phyloP scores from a whole-genome alignment of 2,113 vertebrate genomes.

The Lycaon pictus region DNA sequence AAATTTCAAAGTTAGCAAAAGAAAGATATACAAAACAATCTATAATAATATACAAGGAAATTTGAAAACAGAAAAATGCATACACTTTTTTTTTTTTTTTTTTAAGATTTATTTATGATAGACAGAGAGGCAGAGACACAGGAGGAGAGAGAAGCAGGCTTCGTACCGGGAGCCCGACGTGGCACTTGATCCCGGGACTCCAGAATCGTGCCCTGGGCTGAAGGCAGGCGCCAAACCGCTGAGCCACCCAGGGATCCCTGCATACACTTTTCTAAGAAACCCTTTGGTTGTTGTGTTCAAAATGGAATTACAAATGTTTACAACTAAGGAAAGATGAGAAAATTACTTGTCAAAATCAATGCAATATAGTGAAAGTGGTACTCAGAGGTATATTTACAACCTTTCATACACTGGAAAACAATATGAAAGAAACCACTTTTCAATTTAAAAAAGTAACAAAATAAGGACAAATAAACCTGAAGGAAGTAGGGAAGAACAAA shows the following conservation, averaged over 20 bases:
- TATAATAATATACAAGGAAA: not conserved
- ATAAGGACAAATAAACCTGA: not conserved
- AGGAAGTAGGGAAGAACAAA: not conserved
- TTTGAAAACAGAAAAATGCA: not conserved
- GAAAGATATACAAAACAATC: not conserved
- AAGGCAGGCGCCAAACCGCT: too few species aligned
- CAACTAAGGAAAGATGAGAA: not conserved
- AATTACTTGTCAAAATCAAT: not conserved
- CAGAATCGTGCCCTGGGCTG: too few species aligned
- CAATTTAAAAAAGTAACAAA: not conserved
- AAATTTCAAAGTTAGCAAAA: not conserved
- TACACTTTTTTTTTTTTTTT: not conserved
- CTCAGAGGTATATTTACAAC: not conserved
- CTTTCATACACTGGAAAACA: not conserved
- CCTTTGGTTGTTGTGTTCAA: not conserved
- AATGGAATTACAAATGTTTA: not conserved
- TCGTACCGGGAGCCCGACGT: too few species aligned
- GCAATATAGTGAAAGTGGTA: not conserved
- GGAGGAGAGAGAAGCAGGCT: too few species aligned
- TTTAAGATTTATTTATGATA: too few species aligned
- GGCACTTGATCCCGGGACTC: too few species aligned
- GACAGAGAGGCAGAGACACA: too few species aligned
- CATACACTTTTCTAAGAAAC: not conserved
- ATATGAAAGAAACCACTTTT: not conserved
- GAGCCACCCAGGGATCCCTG: not conserved